Evolutionary conservation across 2,113 vertebrate species (phyloP).

Genomic region (Pelecanoides urinatrix): DNA sequence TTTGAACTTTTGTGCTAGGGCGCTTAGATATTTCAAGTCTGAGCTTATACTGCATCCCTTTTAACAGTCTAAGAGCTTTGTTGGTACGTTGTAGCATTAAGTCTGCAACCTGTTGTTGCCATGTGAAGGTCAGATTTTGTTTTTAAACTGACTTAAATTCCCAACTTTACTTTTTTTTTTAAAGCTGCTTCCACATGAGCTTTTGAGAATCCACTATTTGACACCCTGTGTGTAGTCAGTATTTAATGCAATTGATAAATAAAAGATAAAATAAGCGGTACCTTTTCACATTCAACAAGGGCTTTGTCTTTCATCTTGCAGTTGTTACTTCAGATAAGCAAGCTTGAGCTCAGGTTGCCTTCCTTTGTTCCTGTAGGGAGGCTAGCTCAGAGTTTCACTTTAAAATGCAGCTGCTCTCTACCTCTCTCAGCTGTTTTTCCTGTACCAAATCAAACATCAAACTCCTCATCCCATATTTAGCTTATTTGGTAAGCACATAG

Average conservation of each 20-base stretch:
- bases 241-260: neutral
- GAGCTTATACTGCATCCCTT: neutral
- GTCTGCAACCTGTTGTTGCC: neutral
- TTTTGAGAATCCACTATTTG: neutral
- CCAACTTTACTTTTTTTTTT: neutral
- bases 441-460: neutral
- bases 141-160: neutral
- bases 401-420: constrained; percentile 12
- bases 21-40: neutral
- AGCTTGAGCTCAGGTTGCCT: neutral
- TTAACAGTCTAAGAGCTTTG: neutral
- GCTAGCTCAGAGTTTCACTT: neutral
- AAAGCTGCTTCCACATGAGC: neutral
- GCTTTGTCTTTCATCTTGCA: constrained; percentile 8
- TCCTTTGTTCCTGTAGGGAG: neutral
- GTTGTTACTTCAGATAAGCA: neutral
- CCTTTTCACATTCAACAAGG: neutral
- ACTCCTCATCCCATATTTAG: neutral
- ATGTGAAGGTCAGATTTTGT: neutral
- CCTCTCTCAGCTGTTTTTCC: constrained; percentile 6
- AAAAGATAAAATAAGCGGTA: neutral
- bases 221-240: neutral
- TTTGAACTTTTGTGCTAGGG: constrained; percentile 62
- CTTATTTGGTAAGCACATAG: neutral
- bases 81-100: neutral